Conservation (phyloP, 2,797 vertebrate species). For the Masticophis lateralis region DNA sequence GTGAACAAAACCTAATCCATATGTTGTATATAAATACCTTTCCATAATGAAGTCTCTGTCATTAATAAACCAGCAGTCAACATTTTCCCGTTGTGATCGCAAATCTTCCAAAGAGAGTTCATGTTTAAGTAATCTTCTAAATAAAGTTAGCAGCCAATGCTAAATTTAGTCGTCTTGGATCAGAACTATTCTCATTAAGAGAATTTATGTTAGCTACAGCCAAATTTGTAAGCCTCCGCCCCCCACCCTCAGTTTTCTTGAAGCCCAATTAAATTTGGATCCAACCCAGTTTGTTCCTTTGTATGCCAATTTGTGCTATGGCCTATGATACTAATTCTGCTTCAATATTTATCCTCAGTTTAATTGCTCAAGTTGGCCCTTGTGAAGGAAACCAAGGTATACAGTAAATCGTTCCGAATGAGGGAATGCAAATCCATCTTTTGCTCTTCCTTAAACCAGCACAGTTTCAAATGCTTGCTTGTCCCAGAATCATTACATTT, state of each 20-base stretch:
- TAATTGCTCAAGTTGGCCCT: neutral
- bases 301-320: neutral
- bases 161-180: neutral
- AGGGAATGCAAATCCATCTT: constrained; percentile 45
- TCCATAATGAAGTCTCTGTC: neutral
- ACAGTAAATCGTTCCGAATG: constrained; percentile 6
- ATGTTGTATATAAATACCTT: neutral
- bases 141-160: neutral
- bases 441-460: neutral
- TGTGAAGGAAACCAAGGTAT: neutral
- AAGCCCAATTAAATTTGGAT: neutral
- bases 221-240: neutral
- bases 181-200: neutral
- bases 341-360: neutral
- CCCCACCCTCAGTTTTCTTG: neutral
- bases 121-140: neutral
- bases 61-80: neutral
- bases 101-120: neutral
- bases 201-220: neutral
- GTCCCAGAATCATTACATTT: constrained; percentile 40
- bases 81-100: neutral
- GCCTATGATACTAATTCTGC: too few species aligned
- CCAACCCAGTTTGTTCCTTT: neutral
- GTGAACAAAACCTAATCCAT: neutral
- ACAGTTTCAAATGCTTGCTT: constrained; percentile 1